These are phyloP conservation scores for Volucella zonaria DNA, from an alignment of 2,888 invertebrate species.

Conservation along the genomic window DNA sequence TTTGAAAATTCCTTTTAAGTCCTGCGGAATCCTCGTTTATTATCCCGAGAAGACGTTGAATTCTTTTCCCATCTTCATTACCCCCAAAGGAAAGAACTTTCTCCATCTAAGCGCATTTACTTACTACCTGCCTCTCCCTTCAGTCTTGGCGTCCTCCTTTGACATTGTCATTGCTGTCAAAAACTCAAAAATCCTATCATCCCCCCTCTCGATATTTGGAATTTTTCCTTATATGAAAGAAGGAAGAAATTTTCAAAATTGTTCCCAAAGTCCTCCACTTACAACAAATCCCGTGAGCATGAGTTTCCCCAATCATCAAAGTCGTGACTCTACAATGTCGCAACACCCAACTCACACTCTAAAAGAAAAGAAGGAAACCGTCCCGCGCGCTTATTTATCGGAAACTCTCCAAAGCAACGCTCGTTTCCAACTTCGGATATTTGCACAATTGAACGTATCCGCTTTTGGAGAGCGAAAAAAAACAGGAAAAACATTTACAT, in stretches of 20 bases:
- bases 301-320: constrained; percentile 16
- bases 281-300: not conserved
- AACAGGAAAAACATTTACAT: constrained; percentile 49
- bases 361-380: not conserved
- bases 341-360: not conserved
- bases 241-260: not conserved
- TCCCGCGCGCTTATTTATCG: constrained; percentile 17
- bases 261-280: constrained; percentile 5
- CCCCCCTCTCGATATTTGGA: no score
- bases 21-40: no score
- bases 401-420: constrained; percentile 6
- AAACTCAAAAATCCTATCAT: no score
- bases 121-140: no score
- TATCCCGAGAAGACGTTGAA: no score
- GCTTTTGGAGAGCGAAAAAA: constrained; percentile 2
- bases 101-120: no score
- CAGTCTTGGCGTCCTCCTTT: no score
- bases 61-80: no score
- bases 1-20: no score
- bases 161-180: no score
- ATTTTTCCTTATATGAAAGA: no score
- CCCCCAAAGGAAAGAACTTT: no score
- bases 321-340: constrained; percentile 15
- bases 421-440: constrained; percentile 29
- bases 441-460: constrained; percentile 60